Percentiles rank a stretch among this genome's conserved stretches.
phyloP scores from a whole-genome alignment of 64 coral and sea anemone genomes.

The Pocillopora verrucosa region DNA sequence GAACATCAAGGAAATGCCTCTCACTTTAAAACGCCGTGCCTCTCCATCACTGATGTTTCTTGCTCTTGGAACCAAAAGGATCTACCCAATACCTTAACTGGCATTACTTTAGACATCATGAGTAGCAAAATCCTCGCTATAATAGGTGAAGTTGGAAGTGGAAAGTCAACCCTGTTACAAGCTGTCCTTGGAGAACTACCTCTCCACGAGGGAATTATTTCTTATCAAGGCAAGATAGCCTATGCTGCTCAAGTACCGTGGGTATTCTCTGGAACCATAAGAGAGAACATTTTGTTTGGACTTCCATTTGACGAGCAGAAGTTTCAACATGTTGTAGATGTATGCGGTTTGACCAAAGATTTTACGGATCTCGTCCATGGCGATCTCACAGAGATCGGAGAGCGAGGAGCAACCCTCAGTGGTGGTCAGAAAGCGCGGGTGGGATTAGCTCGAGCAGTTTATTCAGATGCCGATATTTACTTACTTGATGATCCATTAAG shows the following conservation, averaged over 20 bases:
- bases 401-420: slow-evolving; percentile 52
- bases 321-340: slow-evolving; percentile 38
- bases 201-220: slow-evolving; percentile 29
- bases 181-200: slow-evolving; percentile 63
- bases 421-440: slow-evolving; percentile 73
- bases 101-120: slow-evolving; percentile 36
- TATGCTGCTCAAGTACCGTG: slow-evolving; percentile 76
- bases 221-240: slow-evolving; percentile 32
- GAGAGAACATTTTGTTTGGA: slow-evolving; percentile 86
- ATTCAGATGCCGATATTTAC: slow-evolving; percentile 62
- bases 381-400: slow-evolving; percentile 58
- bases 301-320: slow-evolving; percentile 40
- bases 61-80: slow-evolving; percentile 5
- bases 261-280: slow-evolving; percentile 81
- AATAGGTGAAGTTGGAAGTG: slow-evolving; percentile 58
- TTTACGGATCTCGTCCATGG: slow-evolving; percentile 26
- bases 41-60: background rate
- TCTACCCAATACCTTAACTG: background rate
- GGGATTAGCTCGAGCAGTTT: slow-evolving; percentile 68
- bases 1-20: background rate
- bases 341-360: slow-evolving; percentile 53
- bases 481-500: slow-evolving; percentile 71
- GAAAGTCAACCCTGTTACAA: slow-evolving; percentile 72
- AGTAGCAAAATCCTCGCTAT: slow-evolving; percentile 36
- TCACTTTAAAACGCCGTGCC: background rate